Conservation (phyloP, 2,797 vertebrate genomes). For the Sarcophilus harrisii region DNA sequence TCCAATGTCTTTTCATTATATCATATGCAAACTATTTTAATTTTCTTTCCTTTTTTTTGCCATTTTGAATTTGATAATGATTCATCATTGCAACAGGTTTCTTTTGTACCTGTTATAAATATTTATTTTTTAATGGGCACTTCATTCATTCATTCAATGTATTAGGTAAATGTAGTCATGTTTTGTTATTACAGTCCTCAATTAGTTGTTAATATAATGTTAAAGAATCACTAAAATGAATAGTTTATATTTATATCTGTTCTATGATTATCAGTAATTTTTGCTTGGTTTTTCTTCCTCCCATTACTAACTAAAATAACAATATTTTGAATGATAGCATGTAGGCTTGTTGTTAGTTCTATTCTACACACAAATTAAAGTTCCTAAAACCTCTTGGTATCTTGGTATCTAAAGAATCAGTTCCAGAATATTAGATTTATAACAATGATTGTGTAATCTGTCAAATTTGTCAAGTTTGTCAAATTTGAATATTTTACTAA, state of each 20-base stretch:
- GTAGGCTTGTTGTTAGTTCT: constrained; percentile 53
- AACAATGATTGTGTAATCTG: constrained; percentile 71
- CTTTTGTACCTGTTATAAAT: constrained; percentile 52
- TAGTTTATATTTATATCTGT: constrained; percentile 69
- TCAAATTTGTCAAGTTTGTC: constrained; percentile 74
- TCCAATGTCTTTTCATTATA: not conserved
- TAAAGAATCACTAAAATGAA: constrained; percentile 75
- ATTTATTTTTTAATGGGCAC: constrained; percentile 56
- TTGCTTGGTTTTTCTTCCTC: constrained; percentile 55
- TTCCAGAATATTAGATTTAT: constrained; percentile 72
- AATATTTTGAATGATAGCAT: constrained; percentile 46
- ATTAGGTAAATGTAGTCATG: constrained; percentile 43
- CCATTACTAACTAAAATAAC: constrained; percentile 47
- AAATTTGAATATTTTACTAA: constrained; percentile 72
- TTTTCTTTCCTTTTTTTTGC: not conserved
- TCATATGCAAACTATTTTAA: not conserved
- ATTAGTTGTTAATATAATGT: constrained; percentile 63
- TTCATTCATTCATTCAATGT: constrained; percentile 50
- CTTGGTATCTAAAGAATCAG: constrained; percentile 70
- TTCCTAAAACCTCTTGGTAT: constrained; percentile 66
- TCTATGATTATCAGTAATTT: constrained; percentile 73
- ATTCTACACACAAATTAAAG: constrained; percentile 73
- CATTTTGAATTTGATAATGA: not conserved
- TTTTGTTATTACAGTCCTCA: constrained; percentile 63
- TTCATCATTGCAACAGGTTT: not conserved